Conservation (phyloP, 2,888 invertebrate genomes). For the Dusona sp. region DNA sequence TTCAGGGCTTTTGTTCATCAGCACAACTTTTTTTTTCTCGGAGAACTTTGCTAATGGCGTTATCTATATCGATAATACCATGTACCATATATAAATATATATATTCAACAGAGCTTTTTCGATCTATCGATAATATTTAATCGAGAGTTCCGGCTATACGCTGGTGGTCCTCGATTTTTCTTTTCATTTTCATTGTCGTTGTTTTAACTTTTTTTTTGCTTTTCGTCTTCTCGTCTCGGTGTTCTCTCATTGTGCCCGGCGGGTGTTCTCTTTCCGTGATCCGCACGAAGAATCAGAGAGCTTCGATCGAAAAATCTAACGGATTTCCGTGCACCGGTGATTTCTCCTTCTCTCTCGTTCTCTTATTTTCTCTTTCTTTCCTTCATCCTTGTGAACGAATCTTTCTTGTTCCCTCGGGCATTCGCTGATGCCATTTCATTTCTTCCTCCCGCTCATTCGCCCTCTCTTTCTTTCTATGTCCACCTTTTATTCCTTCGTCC, state of each 20-base stretch:
- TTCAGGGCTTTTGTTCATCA: constrained; percentile 1
- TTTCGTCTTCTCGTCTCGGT: constrained; percentile 35
- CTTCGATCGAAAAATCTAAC: constrained; percentile 60
- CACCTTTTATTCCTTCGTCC: constrained; percentile 37
- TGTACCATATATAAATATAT: neutral
- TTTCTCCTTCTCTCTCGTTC: constrained; percentile 20
- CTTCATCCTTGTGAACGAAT: constrained; percentile 29
- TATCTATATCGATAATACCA: constrained; percentile 16
- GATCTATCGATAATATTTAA: constrained; percentile 59
- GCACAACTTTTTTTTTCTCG: constrained; percentile 20
- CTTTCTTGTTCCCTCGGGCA: constrained; percentile 47
- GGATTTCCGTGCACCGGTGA: constrained; percentile 61
- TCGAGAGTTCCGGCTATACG: constrained; percentile 50
- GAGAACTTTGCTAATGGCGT: constrained; percentile 33
- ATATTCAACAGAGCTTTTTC: constrained; percentile 28
- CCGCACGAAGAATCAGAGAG: constrained; percentile 45
- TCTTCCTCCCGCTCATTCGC: constrained; percentile 27
- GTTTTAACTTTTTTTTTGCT: constrained; percentile 12
- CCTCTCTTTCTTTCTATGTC: constrained; percentile 11
- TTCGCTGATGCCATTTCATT: constrained; percentile 29
- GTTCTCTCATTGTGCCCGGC: constrained; percentile 25
- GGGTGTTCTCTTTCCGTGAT: constrained; percentile 45
- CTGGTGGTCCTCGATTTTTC: constrained; percentile 23
- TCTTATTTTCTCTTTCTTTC: neutral
- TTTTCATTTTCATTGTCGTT: constrained; percentile 28